A percentile compares a stretch with the other conserved stretches of the same genome.
phyloP scores from a whole-genome alignment of 2,113 vertebrate species.

The Zapus hudsonius region DNA sequence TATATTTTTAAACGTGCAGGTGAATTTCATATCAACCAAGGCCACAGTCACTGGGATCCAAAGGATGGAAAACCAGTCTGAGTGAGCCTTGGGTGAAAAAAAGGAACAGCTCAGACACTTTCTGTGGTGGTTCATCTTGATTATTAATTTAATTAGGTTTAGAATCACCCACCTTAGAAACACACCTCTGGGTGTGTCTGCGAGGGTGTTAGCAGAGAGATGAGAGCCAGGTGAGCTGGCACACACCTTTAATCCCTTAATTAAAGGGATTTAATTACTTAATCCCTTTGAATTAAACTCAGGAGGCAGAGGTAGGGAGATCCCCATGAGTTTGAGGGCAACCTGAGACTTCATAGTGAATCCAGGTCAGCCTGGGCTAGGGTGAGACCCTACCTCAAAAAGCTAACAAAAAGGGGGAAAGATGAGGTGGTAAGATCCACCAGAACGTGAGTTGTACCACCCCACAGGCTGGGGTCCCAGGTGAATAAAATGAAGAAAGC shows the following conservation, averaged over 20 bases:
- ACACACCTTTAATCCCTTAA: too few relatives aligned
- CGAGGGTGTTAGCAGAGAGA: background rate
- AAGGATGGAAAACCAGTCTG: background rate
- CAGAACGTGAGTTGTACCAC: background rate
- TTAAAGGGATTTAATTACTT: too few relatives aligned
- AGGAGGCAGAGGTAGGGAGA: too few relatives aligned
- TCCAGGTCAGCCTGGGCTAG: too few relatives aligned
- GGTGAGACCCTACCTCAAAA: too few relatives aligned
- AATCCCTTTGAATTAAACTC: too few relatives aligned
- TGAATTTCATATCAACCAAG: too few relatives aligned
- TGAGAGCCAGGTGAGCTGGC: too few relatives aligned
- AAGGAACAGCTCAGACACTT: background rate
- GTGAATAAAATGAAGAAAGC: background rate
- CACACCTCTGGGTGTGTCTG: background rate
- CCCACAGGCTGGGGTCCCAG: background rate
- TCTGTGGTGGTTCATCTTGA: background rate
- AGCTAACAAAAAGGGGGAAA: too few relatives aligned
- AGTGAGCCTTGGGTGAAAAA: background rate
- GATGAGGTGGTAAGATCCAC: background rate
- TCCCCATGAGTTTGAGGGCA: too few relatives aligned
- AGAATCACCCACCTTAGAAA: background rate
- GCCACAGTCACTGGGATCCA: too few relatives aligned
- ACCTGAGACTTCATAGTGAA: too few relatives aligned
- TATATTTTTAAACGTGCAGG: fast-evolving
- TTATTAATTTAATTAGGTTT: background rate